Base-by-base conservation (phyloP, 2,888 invertebrate species). In the Leptothorax acervorum region DNA sequence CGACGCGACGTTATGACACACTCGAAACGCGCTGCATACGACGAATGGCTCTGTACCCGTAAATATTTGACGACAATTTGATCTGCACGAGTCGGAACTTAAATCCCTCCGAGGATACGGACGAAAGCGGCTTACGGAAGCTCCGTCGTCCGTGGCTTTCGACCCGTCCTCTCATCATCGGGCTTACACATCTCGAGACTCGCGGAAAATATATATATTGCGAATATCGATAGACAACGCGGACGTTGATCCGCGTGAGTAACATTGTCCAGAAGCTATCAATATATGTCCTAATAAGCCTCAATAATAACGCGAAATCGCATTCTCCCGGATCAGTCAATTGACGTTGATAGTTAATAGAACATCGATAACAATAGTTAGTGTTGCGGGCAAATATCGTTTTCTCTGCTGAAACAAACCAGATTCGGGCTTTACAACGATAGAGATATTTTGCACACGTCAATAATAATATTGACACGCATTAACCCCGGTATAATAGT, bases 21-120 rank as follows among this genome's bases (percentile, higher is more conserved):
- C 51, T 60, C 66, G 53, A 51, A 63, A 31, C 28, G 28, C 28
- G 28, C 68, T 28, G n/a, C 51, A 65, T 23, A 76, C 45, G 76
- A 84, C 81, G 82, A 66, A 82, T 74, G 71, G 65, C 28, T 70
- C 84, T 68, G 42, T 55, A 62, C 51, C 57, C 79, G 86, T 86
- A 86, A 86, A 86, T 85, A 86, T 86, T 86, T 86, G 79, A 83
- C 85, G 82, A 85, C 85, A 81, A 86, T 86, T 86, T 82, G 82
- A 86, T 86, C 82, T 78, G 71, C 65, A 55, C 65, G 60, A 76
- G 76, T 76, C 75, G 48, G 55, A 76, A 76, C 83, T 85, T 71
- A 62, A 70, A 79, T 73, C 79, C 28, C 70, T 53, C 62, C 45
- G 15, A 39, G 55, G 63, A 42, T 55, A 51, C 53, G 76, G 63